Evolutionary conservation across 2,113 vertebrate species (phyloP).

Genomic region (Pelmatolapia mariae): DNA sequence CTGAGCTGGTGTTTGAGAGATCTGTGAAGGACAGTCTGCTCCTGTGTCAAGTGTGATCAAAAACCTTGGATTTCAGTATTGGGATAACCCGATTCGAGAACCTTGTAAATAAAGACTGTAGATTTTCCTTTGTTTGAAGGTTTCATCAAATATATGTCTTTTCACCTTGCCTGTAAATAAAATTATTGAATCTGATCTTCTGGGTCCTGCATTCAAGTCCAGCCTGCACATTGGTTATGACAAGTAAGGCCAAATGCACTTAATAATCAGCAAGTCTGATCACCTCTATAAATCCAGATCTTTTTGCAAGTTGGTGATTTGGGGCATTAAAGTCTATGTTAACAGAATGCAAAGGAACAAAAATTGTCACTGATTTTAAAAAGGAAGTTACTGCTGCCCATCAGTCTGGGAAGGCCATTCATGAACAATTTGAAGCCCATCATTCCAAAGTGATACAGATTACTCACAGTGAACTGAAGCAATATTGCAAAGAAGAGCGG

Average conservation of each 20-base stretch:
- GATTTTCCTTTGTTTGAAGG: neutral
- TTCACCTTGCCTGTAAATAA: neutral
- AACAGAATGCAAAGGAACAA: neutral
- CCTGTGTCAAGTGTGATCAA: neutral
- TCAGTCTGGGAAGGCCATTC: neutral
- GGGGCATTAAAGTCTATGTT: neutral
- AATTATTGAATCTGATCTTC: neutral
- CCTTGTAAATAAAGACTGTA: neutral
- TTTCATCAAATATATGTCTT: neutral
- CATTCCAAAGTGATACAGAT: neutral
- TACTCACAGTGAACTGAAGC: neutral
- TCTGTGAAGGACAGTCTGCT: neutral
- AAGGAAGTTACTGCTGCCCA: neutral
- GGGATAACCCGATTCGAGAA: neutral
- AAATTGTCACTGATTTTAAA: neutral
- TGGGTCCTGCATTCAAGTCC: neutral
- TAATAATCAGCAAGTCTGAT: neutral
- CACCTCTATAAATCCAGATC: neutral
- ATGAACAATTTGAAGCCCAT: neutral
- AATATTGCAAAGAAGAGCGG: neutral
- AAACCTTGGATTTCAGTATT: neutral
- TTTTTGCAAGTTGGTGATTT: neutral
- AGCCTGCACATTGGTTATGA: neutral
- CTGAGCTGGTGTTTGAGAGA: neutral
- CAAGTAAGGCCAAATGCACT: neutral